phyloP scores from a whole-genome alignment of 2,113 vertebrate species.

The Campylomormyrus numenius region DNA sequence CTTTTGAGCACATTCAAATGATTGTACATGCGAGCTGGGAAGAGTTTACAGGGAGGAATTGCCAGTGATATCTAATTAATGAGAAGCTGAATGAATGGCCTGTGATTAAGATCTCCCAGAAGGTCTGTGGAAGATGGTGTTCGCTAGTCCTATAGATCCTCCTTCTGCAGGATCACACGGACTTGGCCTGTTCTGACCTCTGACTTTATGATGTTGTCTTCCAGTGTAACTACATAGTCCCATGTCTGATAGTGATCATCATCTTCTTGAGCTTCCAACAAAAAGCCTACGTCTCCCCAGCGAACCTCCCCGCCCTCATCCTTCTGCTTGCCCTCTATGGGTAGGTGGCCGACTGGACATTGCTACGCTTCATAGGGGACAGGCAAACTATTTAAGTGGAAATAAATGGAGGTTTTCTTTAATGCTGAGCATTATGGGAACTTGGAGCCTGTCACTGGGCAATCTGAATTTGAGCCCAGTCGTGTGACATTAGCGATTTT shows the following conservation, averaged over 20 bases:
- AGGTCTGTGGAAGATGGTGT: background rate
- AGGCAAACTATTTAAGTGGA: background rate
- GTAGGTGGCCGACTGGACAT: conserved; percentile 59
- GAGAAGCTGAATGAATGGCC: background rate
- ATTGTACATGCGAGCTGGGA: conserved; percentile 18
- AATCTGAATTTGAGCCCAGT: background rate
- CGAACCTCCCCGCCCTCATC: conserved; percentile 84
- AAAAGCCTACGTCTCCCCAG: conserved; percentile 86
- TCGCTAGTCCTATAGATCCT: background rate
- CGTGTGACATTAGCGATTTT: background rate
- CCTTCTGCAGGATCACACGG: background rate
- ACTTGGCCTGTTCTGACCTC: background rate
- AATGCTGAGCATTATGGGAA: background rate
- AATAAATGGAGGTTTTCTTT: background rate
- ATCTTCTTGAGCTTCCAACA: conserved; percentile 98
- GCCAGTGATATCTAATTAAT: conserved; percentile 41
- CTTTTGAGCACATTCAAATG: conserved; percentile 11
- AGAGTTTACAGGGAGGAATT: conserved; percentile 1
- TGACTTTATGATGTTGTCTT: background rate
- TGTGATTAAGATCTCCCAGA: background rate
- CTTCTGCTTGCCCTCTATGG: conserved; percentile 87
- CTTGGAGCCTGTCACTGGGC: background rate
- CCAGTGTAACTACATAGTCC: conserved; percentile 91
- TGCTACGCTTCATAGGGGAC: background rate
- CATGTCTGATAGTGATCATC: conserved; percentile 79